A percentile compares a stretch with the other conserved stretches of the same genome.
These are phyloP conservation scores for Drosophila subquinaria DNA, from an alignment of 2,888 invertebrate genomes.

Conservation along the genomic window DNA sequence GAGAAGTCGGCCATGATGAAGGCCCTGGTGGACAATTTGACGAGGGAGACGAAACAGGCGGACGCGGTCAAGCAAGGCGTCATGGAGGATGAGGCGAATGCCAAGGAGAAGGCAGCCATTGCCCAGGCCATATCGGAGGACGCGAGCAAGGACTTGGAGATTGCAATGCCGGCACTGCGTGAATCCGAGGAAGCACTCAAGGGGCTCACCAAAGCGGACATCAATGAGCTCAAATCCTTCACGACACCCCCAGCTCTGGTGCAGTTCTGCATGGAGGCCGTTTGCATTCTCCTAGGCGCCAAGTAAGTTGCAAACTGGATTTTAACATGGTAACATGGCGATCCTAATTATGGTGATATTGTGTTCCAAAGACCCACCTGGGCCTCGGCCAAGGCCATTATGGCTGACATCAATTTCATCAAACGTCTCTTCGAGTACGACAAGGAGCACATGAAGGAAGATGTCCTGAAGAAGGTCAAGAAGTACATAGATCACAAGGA, in stretches of 20 bases:
- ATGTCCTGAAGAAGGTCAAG: slow-evolving; percentile 91
- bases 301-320: slow-evolving; percentile 88
- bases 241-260: slow-evolving; percentile 95
- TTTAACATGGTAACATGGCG: too few relatives aligned
- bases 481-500: slow-evolving; percentile 94
- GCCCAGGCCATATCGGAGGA: slow-evolving; percentile 94
- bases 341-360: too few relatives aligned
- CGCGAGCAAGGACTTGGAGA: slow-evolving; percentile 94
- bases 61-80: slow-evolving; percentile 93
- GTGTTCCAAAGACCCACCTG: slow-evolving; percentile 91
- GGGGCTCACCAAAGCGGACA: slow-evolving; percentile 94
- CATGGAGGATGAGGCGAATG: slow-evolving; percentile 92
- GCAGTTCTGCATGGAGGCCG: slow-evolving; percentile 96
- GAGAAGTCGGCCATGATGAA: slow-evolving; percentile 91
- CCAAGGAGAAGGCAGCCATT: slow-evolving; percentile 94
- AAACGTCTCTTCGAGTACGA: slow-evolving; percentile 93
- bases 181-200: slow-evolving; percentile 94
- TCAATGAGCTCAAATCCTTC: slow-evolving; percentile 95
- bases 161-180: slow-evolving; percentile 94
- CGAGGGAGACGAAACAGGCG: slow-evolving; percentile 92
- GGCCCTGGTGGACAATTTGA: slow-evolving; percentile 90
- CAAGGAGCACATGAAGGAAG: slow-evolving; percentile 94
- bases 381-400: slow-evolving; percentile 92
- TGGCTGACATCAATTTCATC: slow-evolving; percentile 94
- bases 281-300: slow-evolving; percentile 92